A percentile compares a stretch with the other conserved stretches of the same genome.
Conservation (phyloP, 2,797 vertebrate species). For the Arctocebus calabarensis region DNA sequence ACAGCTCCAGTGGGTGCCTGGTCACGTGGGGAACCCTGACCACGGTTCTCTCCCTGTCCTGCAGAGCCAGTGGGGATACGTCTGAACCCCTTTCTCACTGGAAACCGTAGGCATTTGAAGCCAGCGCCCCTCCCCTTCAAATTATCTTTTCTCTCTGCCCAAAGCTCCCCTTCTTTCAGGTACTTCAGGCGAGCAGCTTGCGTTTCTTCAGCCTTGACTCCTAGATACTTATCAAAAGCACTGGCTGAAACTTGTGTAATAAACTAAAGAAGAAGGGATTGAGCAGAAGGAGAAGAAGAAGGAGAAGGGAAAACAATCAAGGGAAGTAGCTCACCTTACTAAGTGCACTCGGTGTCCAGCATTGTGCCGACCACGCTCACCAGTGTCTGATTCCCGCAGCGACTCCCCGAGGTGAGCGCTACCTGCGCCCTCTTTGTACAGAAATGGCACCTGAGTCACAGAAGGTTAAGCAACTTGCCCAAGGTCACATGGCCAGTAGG, state of each 20-base stretch:
- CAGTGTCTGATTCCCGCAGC: neutral
- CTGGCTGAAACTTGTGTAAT: neutral
- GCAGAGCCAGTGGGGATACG: neutral
- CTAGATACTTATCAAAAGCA: slow-evolving; percentile 17
- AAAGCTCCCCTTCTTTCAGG: neutral
- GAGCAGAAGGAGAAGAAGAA: neutral
- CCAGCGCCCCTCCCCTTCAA: neutral
- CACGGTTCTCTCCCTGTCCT: neutral
- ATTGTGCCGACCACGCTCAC: neutral
- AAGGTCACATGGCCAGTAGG: neutral
- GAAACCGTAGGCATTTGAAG: neutral
- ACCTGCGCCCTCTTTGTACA: neutral
- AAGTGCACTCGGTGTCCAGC: neutral
- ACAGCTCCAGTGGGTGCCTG: neutral
- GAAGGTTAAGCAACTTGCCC: neutral
- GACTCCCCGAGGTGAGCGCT: neutral
- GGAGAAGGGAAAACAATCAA: neutral
- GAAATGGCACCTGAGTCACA: neutral
- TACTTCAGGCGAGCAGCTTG: neutral
- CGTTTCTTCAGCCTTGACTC: slow-evolving; percentile 3
- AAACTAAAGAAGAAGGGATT: neutral
- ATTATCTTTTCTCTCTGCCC: neutral
- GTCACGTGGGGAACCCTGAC: neutral
- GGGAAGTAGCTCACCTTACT: neutral
- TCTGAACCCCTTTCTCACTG: neutral